phyloP scores from a whole-genome alignment of 2,113 vertebrate genomes.

The Capreolus pygargus region DNA sequence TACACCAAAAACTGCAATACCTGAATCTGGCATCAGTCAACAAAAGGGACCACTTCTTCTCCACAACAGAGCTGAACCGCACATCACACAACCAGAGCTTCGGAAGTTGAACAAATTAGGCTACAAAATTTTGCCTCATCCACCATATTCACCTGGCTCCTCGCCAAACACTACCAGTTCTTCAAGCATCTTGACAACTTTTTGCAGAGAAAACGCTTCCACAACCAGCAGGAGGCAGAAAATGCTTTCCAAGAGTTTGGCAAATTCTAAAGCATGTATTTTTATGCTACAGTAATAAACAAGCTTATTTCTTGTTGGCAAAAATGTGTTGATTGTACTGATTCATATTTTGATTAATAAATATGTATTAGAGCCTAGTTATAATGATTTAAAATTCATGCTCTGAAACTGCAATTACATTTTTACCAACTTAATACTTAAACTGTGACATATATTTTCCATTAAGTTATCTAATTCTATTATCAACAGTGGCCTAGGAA shows the following conservation, averaged over 20 bases:
- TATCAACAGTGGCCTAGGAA: not conserved
- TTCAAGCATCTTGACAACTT: not conserved
- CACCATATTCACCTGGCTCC: not conserved
- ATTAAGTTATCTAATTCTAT: not conserved
- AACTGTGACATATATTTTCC: not conserved
- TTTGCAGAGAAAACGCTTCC: not conserved
- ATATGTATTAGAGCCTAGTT: not conserved
- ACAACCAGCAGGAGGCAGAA: not conserved
- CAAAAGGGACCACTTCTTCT: not conserved
- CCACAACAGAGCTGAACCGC: not conserved
- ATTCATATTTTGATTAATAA: not conserved
- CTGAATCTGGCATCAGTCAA: not conserved
- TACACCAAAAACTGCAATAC: not conserved
- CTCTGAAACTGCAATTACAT: not conserved
- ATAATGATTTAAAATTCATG: not conserved
- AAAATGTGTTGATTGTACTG: not conserved
- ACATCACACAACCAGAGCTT: not conserved
- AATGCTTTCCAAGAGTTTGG: not conserved
- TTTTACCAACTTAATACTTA: not conserved
- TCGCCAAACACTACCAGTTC: not conserved
- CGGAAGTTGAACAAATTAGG: not conserved
- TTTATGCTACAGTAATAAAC: not conserved
- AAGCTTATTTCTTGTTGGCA: not conserved
- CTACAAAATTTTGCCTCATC: not conserved
- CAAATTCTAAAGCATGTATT: not conserved